phyloP scores from a whole-genome alignment of 2,113 vertebrate species.

The Microcebus griseorufus region DNA sequence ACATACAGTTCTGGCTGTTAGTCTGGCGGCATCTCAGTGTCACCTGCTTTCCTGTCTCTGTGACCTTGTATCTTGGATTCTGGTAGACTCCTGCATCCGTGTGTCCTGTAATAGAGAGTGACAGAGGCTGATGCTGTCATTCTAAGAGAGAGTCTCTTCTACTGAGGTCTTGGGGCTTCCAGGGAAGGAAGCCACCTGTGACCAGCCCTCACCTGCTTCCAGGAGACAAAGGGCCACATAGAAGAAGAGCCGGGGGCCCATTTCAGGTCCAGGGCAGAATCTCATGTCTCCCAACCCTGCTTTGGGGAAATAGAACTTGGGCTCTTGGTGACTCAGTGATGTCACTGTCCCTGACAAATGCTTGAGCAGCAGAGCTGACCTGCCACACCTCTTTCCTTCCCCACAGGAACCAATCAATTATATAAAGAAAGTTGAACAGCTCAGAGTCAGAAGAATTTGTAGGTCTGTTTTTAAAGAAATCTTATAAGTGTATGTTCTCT shows the following conservation, averaged over 20 bases:
- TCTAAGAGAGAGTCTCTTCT: not conserved
- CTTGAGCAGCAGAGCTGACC: no score
- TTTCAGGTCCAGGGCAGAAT: not conserved
- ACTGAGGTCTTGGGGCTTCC: not conserved
- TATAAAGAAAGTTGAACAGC: not conserved
- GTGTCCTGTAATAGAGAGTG: not conserved
- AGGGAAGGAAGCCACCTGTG: no score
- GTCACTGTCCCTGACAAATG: not conserved
- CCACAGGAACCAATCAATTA: not conserved
- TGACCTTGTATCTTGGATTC: not conserved
- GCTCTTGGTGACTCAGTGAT: not conserved
- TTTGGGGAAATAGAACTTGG: not conserved
- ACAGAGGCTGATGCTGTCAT: not conserved
- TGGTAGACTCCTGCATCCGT: not conserved
- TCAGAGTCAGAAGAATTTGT: not conserved
- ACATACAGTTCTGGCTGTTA: not conserved
- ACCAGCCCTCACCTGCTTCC: not conserved
- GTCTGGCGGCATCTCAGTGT: not conserved
- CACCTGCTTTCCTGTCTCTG: not conserved
- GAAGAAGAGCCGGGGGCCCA: not conserved
- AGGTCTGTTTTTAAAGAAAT: not conserved
- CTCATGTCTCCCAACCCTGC: fast-evolving
- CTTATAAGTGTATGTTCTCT: not conserved
- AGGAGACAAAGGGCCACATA: not conserved
- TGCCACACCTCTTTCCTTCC: not conserved